phyloP scores from a whole-genome alignment of 1,140 invertebrate genomes.

The Heliothis subflexa region DNA sequence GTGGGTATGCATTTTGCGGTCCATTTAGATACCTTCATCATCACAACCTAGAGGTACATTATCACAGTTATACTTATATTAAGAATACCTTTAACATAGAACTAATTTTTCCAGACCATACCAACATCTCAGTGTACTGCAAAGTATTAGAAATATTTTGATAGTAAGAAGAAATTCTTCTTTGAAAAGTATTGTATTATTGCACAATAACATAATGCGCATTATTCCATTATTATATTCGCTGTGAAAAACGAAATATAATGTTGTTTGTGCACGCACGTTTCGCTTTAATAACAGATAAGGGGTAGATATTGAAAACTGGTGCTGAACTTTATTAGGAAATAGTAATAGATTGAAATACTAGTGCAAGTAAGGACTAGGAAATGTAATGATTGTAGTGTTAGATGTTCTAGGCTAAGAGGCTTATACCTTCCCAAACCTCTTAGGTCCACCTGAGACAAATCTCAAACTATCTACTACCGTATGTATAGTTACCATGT shows the following conservation, averaged over 20 bases:
- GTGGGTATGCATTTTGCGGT: no score
- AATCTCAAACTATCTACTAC: no score
- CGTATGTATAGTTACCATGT: no score
- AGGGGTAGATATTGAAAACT: background rate
- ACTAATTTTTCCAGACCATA: background rate
- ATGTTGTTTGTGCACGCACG: background rate
- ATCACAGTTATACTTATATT: no score
- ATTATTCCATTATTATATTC: background rate
- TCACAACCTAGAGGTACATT: no score
- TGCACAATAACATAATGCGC: background rate
- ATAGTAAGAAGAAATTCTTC: background rate
- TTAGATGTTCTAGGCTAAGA: no score
- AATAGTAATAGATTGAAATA: no score
- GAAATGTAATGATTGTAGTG: no score
- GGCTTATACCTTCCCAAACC: no score
- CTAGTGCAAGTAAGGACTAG: no score
- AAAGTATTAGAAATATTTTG: constrained; percentile 24
- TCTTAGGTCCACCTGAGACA: no score
- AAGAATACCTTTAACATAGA: background rate
- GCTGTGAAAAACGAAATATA: background rate
- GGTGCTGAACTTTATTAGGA: background rate
- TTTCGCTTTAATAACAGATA: background rate
- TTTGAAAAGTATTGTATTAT: constrained; percentile 34
- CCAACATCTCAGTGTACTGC: background rate
- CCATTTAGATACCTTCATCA: no score